These are phyloP conservation scores for Microctenopoma lineatum DNA, from an alignment of 2,797 vertebrate species.

Conservation along the genomic window DNA sequence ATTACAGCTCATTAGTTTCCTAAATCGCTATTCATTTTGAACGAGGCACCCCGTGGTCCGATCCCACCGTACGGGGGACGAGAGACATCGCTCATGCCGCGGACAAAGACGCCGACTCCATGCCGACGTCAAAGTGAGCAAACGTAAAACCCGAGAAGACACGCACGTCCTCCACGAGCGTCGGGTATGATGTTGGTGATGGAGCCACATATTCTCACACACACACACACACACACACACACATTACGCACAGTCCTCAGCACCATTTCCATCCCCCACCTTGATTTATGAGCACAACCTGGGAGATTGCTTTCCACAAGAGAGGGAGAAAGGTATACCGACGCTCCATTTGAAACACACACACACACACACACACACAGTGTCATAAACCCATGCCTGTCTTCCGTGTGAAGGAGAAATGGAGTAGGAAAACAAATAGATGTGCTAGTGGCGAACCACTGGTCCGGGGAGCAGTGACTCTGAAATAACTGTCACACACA, in stretches of 20 bases:
- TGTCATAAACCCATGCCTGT: constrained; percentile 64
- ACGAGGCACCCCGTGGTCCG: constrained; percentile 56
- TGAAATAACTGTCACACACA: constrained; percentile 65
- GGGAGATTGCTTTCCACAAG: constrained; percentile 78
- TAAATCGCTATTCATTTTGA: constrained; percentile 72
- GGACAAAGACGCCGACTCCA: constrained; percentile 39
- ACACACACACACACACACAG: constrained; percentile 43
- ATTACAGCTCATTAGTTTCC: constrained; percentile 76
- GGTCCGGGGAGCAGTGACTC: constrained; percentile 64
- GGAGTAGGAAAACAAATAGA: constrained; percentile 82
- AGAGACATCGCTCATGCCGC: constrained; percentile 37
- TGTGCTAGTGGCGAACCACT: constrained; percentile 70
- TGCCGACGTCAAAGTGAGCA: constrained; percentile 38
- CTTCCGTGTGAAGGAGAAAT: constrained; percentile 82
- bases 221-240: constrained; percentile 19
- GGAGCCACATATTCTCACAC: constrained; percentile 30
- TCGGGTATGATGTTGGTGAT: constrained; percentile 55
- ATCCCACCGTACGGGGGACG: constrained; percentile 45
- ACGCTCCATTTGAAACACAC: constrained; percentile 46
- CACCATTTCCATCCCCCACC: constrained; percentile 68
- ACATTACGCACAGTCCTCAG: constrained; percentile 32
- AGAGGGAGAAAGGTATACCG: constrained; percentile 63
- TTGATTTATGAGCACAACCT: constrained; percentile 79
- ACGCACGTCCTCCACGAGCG: background rate
- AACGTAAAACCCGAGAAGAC: constrained; percentile 35